A percentile compares a stretch with the other conserved stretches of the same genome.
phyloP scores from a whole-genome alignment of 2,797 vertebrate genomes.

The Melanogrammus aeglefinus region DNA sequence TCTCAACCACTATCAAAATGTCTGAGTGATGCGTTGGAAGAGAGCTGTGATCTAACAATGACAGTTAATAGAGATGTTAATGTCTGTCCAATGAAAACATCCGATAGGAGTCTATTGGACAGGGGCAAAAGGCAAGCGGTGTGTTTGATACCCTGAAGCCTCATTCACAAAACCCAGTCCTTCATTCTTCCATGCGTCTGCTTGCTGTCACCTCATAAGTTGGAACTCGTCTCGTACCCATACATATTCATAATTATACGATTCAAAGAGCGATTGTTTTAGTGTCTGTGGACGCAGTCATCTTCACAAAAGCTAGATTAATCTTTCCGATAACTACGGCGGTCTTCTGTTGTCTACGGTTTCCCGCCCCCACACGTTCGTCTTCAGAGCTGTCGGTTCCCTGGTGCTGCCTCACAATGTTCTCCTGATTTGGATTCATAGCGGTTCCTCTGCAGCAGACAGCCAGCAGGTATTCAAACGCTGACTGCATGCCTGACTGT shows the following conservation, averaged over 20 bases:
- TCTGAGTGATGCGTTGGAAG: background rate
- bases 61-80: background rate
- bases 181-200: too few species aligned
- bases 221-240: too few species aligned
- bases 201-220: too few species aligned
- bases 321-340: too few species aligned
- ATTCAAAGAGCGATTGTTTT: too few species aligned
- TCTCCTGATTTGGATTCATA: slow-evolving; percentile 44
- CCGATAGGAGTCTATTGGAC: background rate
- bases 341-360: background rate
- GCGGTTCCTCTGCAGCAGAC: slow-evolving; percentile 24
- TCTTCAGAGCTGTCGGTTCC: background rate
- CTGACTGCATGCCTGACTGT: slow-evolving; percentile 24
- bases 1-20: background rate
- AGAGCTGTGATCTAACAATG: background rate
- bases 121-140: background rate
- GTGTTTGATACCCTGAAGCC: background rate
- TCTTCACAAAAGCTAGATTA: too few species aligned
- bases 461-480: too few species aligned
- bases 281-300: too few species aligned
- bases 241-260: too few species aligned
- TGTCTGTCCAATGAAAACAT: background rate
- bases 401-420: slow-evolving; percentile 22
- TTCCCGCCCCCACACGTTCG: background rate
- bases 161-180: background rate